phyloP scores from a whole-genome alignment of 2,797 vertebrate species.

The Tenualosa ilisha region DNA sequence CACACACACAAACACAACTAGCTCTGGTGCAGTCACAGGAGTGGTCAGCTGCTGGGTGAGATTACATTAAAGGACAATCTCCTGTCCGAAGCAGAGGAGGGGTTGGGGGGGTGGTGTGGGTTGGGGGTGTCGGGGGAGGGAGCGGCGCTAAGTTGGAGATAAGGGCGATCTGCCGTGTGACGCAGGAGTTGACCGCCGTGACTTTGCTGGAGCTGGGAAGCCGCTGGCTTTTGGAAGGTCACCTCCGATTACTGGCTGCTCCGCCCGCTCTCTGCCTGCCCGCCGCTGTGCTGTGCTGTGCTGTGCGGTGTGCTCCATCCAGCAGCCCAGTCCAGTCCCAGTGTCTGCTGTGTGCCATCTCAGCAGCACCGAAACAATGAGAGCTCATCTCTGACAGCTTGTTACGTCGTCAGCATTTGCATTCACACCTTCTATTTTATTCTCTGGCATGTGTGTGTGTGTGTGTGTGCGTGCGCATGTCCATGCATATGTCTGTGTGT shows the following conservation, averaged over 20 bases:
- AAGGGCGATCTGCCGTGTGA: neutral
- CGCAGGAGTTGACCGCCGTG: neutral
- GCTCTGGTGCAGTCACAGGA: neutral
- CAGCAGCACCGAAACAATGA: neutral
- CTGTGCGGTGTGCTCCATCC: neutral
- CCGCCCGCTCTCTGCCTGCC: neutral
- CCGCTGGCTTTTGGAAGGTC: conserved; percentile 16
- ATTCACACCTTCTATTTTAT: neutral
- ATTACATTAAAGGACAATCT: neutral
- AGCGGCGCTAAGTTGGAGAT: neutral
- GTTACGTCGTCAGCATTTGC: neutral
- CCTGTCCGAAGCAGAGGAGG: too few species aligned
- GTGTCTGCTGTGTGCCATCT: neutral
- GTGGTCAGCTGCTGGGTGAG: neutral
- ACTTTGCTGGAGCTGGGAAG: conserved; percentile 6
- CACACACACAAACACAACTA: neutral
- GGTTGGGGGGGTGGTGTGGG: too few species aligned
- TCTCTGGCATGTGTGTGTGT: neutral
- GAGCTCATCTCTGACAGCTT: neutral
- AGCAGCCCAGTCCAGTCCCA: neutral
- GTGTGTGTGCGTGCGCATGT: conserved; percentile 13
- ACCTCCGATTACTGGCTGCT: neutral
- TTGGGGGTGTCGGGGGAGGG: neutral
- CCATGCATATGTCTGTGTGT: neutral
- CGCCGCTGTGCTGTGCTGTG: neutral